A percentile compares a stretch with the other conserved stretches of the same genome.
phyloP scores from a whole-genome alignment of 2,113 vertebrate genomes.

The Lepus europaeus region DNA sequence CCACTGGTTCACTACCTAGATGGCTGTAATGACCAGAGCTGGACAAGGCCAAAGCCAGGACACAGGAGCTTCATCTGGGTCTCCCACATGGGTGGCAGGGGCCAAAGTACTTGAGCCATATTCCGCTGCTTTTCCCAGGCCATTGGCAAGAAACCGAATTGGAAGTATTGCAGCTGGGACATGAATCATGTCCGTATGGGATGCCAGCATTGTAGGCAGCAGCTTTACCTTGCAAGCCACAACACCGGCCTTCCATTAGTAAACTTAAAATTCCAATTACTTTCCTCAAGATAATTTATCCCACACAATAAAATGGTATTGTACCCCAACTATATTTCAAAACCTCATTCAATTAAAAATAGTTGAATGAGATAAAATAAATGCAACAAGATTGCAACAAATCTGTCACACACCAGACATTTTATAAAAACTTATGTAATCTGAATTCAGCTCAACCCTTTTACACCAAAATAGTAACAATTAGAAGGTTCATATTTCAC shows the following conservation, averaged over 20 bases:
- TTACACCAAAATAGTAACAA: slow-evolving; percentile 26
- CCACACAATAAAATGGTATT: slow-evolving; percentile 24
- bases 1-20: too few relatives aligned
- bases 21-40: too few relatives aligned
- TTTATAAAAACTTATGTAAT: not conserved
- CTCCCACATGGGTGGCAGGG: too few relatives aligned
- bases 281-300: not conserved
- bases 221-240: too few relatives aligned
- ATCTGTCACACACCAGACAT: not conserved
- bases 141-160: too few relatives aligned
- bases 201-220: too few relatives aligned
- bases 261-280: slow-evolving; percentile 25
- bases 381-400: not conserved
- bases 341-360: slow-evolving; percentile 47
- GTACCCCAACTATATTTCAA: not conserved
- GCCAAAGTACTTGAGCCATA: too few relatives aligned
- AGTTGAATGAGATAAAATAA: not conserved
- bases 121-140: too few relatives aligned
- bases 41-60: too few relatives aligned
- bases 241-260: not conserved
- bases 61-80: too few relatives aligned
- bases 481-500: slow-evolving; percentile 19
- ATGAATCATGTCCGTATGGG: too few relatives aligned
- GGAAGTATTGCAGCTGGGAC: too few relatives aligned
- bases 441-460: not conserved